These are phyloP conservation scores for Meghimatium bilineatum DNA, from an alignment of 2,888 invertebrate genomes.

Conservation along the genomic window DNA sequence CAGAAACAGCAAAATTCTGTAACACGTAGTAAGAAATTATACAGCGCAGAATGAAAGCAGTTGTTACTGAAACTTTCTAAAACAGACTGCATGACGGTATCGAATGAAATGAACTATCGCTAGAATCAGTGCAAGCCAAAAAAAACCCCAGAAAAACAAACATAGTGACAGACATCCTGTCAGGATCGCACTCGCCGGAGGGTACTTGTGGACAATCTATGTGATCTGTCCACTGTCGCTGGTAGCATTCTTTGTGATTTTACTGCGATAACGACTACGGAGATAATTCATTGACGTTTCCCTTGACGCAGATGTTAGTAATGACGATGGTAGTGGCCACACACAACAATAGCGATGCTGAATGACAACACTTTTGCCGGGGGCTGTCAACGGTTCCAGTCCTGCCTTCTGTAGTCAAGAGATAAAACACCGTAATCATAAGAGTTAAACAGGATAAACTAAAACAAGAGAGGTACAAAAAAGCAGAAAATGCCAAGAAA, in stretches of 20 bases:
- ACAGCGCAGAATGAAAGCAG: background rate
- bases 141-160: too few species aligned
- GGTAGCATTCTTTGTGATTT: background rate
- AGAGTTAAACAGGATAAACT: background rate
- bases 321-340: background rate
- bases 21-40: background rate
- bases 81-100: background rate
- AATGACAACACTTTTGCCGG: background rate
- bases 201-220: background rate
- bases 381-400: background rate
- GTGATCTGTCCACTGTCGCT: background rate
- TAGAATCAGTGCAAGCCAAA: background rate
- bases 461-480: background rate
- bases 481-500: slow-evolving; percentile 6
- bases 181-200: background rate
- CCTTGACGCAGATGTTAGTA: background rate
- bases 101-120: background rate
- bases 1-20: background rate
- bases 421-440: background rate
- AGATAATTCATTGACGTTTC: background rate
- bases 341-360: background rate
- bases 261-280: background rate
- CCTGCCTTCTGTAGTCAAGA: too few species aligned
- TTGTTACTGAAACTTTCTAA: background rate
- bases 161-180: background rate